Conservation (phyloP, 1,140 invertebrate genomes). For the Papilio dardanus region DNA sequence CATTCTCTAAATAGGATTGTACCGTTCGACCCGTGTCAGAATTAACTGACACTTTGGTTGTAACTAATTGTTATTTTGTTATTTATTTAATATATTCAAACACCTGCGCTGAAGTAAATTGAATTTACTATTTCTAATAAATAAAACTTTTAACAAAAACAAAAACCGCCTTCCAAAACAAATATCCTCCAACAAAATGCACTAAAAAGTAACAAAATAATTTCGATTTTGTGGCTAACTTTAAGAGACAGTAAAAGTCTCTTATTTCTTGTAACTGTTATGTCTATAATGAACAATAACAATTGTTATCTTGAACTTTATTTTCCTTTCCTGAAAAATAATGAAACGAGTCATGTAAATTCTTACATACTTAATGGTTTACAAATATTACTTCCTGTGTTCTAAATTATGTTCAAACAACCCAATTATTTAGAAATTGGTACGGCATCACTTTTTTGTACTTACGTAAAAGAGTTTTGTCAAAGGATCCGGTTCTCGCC, state of each 20-base stretch:
- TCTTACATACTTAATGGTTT: not conserved
- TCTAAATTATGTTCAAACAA: constrained; percentile 14
- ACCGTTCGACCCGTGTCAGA: not conserved
- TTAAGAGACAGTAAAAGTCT: too few relatives aligned
- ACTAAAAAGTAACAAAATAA: too few relatives aligned
- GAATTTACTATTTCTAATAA: too few relatives aligned
- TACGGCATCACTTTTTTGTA: not conserved
- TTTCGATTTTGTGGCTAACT: too few relatives aligned
- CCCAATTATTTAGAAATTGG: not conserved
- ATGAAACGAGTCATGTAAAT: too few relatives aligned
- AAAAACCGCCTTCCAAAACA: too few relatives aligned
- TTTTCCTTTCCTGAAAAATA: not conserved
- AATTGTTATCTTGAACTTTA: not conserved
- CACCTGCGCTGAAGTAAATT: too few relatives aligned
- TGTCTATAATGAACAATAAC: too few relatives aligned
- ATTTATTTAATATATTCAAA: too few relatives aligned
- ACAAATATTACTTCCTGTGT: not conserved
- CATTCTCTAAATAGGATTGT: not conserved
- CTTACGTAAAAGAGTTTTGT: not conserved
- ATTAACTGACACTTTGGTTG: not conserved
- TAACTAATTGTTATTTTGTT: constrained; percentile 4
- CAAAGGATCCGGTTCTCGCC: not conserved
- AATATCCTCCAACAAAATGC: too few relatives aligned
- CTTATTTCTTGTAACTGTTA: too few relatives aligned
- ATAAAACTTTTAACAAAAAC: too few relatives aligned